phyloP scores from a whole-genome alignment of 30 jellyfish, hydroid and myxozoan genomes.

The Sanderia malayensis region DNA sequence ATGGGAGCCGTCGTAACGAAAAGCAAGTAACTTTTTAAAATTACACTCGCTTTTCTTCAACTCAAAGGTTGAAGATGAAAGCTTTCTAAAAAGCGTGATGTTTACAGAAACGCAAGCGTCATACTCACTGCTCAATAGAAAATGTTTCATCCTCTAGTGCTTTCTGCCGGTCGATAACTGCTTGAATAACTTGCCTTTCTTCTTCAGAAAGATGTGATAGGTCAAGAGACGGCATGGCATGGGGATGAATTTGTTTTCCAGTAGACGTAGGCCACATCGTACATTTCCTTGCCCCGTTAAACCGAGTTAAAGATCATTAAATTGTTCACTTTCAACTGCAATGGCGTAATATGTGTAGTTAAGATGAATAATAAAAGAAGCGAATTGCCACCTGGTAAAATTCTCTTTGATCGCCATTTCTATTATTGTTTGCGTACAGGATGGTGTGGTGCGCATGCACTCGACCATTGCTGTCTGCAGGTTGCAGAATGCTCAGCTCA shows the following conservation, averaged over 20 bases:
- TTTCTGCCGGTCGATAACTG: conserved; percentile 84
- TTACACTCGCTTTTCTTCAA: too few relatives aligned
- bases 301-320: conserved; percentile 31
- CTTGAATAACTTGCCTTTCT: conserved; percentile 67
- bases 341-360: conserved; percentile 47
- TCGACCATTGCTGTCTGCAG: too few relatives aligned
- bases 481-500: too few relatives aligned
- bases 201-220: conserved; percentile 85
- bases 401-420: conserved; percentile 58
- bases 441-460: conserved; percentile 60
- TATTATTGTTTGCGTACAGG: conserved; percentile 34
- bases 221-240: conserved; percentile 76
- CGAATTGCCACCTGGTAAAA: conserved; percentile 71
- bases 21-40: too few relatives aligned
- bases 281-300: conserved; percentile 1
- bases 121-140: conserved; percentile 61
- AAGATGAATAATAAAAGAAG: conserved; percentile 25
- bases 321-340: conserved; percentile 68
- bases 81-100: too few relatives aligned
- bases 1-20: too few relatives aligned
- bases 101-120: too few relatives aligned
- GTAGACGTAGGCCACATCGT: conserved; percentile 60
- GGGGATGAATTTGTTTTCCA: background rate
- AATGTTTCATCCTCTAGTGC: conserved; percentile 76
- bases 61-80: too few relatives aligned